Percentiles rank a stretch among this genome's conserved stretches.
These are phyloP conservation scores for Thripadectes ignobilis DNA, from an alignment of 2,797 vertebrate species.

Conservation along the genomic window DNA sequence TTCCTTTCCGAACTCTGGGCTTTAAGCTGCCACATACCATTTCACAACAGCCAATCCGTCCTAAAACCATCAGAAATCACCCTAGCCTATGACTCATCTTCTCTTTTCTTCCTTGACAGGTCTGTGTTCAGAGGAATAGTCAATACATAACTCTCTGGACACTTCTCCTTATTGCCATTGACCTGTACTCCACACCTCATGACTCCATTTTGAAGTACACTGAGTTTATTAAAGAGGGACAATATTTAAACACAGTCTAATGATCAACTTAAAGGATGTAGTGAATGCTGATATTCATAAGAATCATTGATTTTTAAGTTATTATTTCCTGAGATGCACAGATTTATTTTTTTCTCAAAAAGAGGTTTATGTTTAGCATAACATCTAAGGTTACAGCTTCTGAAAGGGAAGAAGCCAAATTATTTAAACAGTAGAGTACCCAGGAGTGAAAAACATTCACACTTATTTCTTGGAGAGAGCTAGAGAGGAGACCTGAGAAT, in stretches of 20 bases:
- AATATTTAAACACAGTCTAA: neutral
- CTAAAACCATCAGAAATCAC: neutral
- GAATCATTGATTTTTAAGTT: neutral
- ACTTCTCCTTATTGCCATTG: neutral
- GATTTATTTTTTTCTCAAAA: neutral
- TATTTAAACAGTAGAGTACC: neutral
- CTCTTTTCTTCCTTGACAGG: neutral
- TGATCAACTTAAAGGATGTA: neutral
- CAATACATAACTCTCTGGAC: neutral
- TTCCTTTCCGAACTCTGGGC: neutral
- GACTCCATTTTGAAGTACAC: neutral
- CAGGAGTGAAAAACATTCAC: neutral
- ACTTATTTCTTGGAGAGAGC: neutral
- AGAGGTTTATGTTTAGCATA: neutral
- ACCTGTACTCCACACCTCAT: neutral
- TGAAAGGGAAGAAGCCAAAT: neutral
- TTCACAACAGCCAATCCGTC: neutral
- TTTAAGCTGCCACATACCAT: rapidly evolving
- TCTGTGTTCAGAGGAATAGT: neutral
- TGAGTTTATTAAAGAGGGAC: neutral
- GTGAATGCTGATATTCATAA: neutral
- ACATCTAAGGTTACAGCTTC: neutral
- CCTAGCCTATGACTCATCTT: rapidly evolving
- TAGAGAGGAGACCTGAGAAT: neutral
- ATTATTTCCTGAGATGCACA: neutral